Conservation (phyloP, 2,797 vertebrate genomes). For the Gorsachius magnificus region DNA sequence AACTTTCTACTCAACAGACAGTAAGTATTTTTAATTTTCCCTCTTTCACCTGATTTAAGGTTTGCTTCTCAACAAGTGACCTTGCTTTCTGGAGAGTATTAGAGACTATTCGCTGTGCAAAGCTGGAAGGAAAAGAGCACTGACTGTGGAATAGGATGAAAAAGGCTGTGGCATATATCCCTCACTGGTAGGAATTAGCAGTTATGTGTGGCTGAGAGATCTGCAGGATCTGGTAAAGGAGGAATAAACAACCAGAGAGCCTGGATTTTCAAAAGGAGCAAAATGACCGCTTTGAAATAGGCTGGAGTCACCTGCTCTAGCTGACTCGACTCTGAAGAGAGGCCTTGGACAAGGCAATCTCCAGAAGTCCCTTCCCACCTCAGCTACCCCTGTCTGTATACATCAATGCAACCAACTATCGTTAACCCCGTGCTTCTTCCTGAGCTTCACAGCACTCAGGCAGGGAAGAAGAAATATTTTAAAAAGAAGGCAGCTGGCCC, state of each 20-base stretch:
- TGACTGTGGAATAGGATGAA: not conserved
- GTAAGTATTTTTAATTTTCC: not conserved
- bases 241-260: not conserved
- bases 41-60: not conserved
- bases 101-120: not conserved
- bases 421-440: not conserved
- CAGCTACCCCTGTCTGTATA: not conserved
- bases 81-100: not conserved
- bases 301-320: not conserved
- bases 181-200: not conserved
- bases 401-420: not conserved
- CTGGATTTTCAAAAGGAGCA: not conserved
- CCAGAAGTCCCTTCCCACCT: not conserved
- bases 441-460: not conserved
- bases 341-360: not conserved
- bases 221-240: not conserved
- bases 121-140: not conserved
- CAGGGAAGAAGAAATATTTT: not conserved
- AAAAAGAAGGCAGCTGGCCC: not conserved
- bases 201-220: not conserved
- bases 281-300: not conserved
- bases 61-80: not conserved
- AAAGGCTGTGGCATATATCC: not conserved
- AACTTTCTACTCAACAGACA: not conserved
- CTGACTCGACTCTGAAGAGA: not conserved